Evolutionary conservation across 2,888 invertebrate species (phyloP).

Genomic region (Mechanitis messenoides): DNA sequence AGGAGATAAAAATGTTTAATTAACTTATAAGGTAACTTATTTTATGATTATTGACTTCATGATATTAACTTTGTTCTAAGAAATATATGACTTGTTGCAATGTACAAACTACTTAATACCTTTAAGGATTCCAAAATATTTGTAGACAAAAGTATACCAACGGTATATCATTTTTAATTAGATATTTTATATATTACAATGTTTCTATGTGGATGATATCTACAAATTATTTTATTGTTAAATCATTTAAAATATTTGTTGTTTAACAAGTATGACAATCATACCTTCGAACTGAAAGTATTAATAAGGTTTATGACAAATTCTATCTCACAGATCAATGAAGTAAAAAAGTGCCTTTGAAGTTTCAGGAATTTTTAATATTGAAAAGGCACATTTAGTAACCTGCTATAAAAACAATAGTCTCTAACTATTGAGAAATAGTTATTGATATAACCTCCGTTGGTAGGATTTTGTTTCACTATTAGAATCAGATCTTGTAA

Average conservation of each 20-base stretch:
- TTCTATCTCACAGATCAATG: not conserved
- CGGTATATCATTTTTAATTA: not conserved
- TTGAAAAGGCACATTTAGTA: not conserved
- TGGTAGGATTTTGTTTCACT: not conserved
- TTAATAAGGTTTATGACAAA: not conserved
- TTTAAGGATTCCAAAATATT: conserved; percentile 8
- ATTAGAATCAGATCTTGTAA: not conserved
- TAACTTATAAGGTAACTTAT: conserved; percentile 12
- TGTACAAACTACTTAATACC: conserved; percentile 27
- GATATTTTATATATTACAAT: conserved; percentile 2
- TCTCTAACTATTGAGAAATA: too few relatives aligned
- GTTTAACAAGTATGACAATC: not conserved
- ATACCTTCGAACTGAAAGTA: not conserved
- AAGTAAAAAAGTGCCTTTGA: conserved; percentile 1
- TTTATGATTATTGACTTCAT: not conserved
- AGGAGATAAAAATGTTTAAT: not conserved
- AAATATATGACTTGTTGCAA: conserved; percentile 21
- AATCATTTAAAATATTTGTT: not conserved
- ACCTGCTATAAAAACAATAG: not conserved
- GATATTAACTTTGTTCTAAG: not conserved
- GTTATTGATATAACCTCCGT: too few relatives aligned
- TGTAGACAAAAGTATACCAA: too few relatives aligned
- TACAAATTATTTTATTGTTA: not conserved
- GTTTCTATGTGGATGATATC: not conserved
- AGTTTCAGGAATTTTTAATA: conserved; percentile 3